Evolutionary conservation across 30 jellyfish, hydroid and myxozoan species (phyloP), one percentile per base, ranked within the genome.

Genomic region (Calvadosia cruxmelitensis): DNA sequence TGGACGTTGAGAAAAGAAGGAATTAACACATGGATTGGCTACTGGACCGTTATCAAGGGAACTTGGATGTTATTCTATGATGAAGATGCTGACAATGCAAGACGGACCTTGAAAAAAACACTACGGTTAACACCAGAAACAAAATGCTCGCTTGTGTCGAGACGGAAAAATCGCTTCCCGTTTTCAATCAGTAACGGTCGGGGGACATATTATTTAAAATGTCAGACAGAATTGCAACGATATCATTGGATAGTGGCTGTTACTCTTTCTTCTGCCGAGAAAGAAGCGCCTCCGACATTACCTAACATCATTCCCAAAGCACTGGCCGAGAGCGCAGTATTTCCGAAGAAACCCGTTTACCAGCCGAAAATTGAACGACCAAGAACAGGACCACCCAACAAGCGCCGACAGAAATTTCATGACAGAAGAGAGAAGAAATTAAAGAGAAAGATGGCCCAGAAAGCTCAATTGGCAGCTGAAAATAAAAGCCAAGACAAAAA

Each of bases 41-140:
- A 91, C 53, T 91, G 95, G 95, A 91, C 79, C 15, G 94, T 91
- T 7, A 71, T 91, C 34, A 79, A 84, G 35, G 95, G 95, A 1
- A 73, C 67, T 72, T 91, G 99, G 99, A 33, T 91, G 80, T 88
- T 84, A 67, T 82, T 91, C 50, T 91, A 77, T 66, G 93, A 82
- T 65, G 79, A 64, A 2, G 71, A 35, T 26, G 73, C 48, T 23
- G 52, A 49, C 23, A 79, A 73, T 1, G 64, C 71, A 33, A 83
- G 84, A 2, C 52, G 79, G 15, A 83, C 82, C 35, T 66, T 91
- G 13, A 57, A 69, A 16, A 82, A 83, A 70, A 82, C 99, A 16
- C 31, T 91, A 26, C 95, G 83, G 70, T 66, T 91, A 33, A 73
- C 92, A 23, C 51, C 52, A 49, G 87, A 81, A 0, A 72, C 84